Conservation (phyloP, 2,797 vertebrate species). For the Lacerta agilis region DNA sequence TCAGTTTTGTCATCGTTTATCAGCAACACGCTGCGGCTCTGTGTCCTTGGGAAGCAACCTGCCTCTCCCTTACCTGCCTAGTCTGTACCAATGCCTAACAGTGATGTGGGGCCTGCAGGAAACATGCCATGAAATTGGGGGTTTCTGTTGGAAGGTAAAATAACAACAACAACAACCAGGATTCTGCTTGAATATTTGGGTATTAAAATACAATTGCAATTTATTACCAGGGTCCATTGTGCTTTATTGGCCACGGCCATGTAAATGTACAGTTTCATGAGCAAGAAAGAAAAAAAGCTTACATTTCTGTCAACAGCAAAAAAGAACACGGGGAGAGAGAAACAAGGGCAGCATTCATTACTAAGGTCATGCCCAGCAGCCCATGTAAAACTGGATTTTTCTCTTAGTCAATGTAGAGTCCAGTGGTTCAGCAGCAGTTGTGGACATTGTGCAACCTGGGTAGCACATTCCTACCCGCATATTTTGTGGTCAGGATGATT, state of each 20-base stretch:
- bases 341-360: neutral
- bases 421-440: neutral
- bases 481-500: neutral
- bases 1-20: neutral
- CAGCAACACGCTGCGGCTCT: neutral
- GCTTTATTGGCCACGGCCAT: neutral
- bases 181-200: neutral
- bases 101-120: neutral
- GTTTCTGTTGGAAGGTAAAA: no score
- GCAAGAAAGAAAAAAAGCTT: no score
- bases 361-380: neutral
- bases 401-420: neutral
- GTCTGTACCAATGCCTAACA: neutral
- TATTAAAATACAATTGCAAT: neutral
- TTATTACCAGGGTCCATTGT: neutral
- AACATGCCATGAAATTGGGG: neutral
- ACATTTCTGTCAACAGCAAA: neutral
- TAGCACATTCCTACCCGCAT: neutral
- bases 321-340: neutral
- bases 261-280: neutral
- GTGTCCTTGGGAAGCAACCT: neutral
- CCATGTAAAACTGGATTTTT: neutral
- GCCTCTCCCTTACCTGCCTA: neutral
- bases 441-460: neutral
- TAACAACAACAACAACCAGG: no score